phyloP scores from a whole-genome alignment of 2,888 invertebrate genomes.

The Erebia aethiops region DNA sequence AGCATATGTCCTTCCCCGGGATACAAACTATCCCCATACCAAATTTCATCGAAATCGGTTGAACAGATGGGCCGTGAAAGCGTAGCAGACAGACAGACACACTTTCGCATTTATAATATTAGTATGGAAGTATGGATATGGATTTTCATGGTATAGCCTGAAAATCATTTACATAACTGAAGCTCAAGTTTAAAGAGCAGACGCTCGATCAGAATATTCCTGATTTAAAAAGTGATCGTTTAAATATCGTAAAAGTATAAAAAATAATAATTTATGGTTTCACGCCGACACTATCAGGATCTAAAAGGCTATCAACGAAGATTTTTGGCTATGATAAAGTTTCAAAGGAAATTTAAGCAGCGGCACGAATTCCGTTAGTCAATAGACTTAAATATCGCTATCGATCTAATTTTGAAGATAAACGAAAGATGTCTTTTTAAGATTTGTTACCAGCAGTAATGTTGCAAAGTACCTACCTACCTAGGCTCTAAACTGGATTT shows the following conservation, averaged over 20 bases:
- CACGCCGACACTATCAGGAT: constrained; percentile 11
- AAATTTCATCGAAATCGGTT: no score
- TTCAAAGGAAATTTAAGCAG: constrained; percentile 34
- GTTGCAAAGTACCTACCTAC: no score
- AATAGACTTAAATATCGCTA: constrained; percentile 23
- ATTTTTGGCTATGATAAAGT: constrained; percentile 35
- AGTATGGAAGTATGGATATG: no score
- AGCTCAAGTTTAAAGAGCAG: not conserved
- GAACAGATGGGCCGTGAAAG: no score
- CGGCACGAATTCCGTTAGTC: constrained; percentile 22
- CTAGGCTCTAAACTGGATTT: not conserved
- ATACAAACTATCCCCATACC: no score
- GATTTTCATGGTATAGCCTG: not conserved
- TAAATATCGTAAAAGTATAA: constrained; percentile 6
- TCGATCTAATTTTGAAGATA: constrained; percentile 18
- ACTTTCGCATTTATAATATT: no score
- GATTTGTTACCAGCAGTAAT: not conserved
- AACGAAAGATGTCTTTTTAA: not conserved
- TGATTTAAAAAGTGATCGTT: no score
- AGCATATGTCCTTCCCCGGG: no score
- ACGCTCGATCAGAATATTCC: not conserved
- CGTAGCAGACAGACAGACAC: no score
- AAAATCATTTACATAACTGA: not conserved
- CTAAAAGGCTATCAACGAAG: constrained; percentile 33
- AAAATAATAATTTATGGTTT: constrained; percentile 18